These are phyloP conservation scores for Anableps anableps DNA, from an alignment of 2,797 vertebrate species.

Conservation along the genomic window DNA sequence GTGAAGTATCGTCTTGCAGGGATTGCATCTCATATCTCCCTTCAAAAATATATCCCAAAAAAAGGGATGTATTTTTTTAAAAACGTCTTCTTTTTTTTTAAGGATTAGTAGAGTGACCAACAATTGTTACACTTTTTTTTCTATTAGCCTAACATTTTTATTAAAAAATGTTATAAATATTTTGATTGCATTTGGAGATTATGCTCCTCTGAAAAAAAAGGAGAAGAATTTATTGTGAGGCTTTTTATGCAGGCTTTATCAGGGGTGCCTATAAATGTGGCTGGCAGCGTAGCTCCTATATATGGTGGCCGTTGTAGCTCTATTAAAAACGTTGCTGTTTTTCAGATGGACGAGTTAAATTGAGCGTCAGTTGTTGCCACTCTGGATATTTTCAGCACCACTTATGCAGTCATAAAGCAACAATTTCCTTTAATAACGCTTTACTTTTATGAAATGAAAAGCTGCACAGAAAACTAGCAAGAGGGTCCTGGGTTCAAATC, in stretches of 20 bases:
- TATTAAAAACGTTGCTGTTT: constrained; percentile 59
- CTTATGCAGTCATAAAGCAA: constrained; percentile 38
- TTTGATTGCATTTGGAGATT: not conserved
- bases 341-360: constrained; percentile 56
- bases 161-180: not conserved
- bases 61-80: not conserved
- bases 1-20: not conserved
- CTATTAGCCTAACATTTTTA: too few relatives aligned
- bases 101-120: too few relatives aligned
- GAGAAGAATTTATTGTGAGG: not conserved
- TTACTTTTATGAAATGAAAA: constrained; percentile 14
- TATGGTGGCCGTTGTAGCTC: constrained; percentile 52
- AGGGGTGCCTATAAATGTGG: not conserved
- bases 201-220: not conserved
- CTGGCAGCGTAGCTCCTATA: constrained; percentile 37
- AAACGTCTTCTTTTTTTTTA: not conserved
- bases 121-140: too few relatives aligned
- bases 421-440: constrained; percentile 32
- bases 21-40: not conserved
- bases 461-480: not conserved
- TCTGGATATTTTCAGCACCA: constrained; percentile 56
- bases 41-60: not conserved
- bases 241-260: not conserved
- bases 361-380: constrained; percentile 49
- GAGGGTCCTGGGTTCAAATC: too few relatives aligned